Conservation (phyloP, 1,140 invertebrate genomes). For the Thereuonema tuberculata region DNA sequence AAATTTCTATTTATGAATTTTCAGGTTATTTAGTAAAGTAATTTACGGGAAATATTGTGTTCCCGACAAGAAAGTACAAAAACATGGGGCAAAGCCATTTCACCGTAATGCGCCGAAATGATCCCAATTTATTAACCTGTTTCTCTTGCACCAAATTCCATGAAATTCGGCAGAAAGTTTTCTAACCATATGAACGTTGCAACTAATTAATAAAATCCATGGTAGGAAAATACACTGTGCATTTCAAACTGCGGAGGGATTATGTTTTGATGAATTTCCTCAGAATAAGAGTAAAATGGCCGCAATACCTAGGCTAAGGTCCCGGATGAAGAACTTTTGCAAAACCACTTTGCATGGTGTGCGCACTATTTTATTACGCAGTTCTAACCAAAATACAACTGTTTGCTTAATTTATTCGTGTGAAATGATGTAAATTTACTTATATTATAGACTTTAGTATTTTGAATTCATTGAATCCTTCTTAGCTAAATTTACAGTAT, state of each 20-base stretch:
- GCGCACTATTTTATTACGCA: slow-evolving; percentile 6
- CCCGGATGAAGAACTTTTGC: neutral
- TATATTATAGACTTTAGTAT: neutral
- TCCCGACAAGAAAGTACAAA: slow-evolving; percentile 16
- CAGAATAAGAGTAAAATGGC: slow-evolving; percentile 8
- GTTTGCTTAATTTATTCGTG: neutral
- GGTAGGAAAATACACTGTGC: neutral
- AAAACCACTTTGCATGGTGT: neutral
- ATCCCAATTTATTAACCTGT: neutral
- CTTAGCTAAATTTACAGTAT: neutral
- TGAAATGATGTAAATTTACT: neutral
- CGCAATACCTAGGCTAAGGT: neutral
- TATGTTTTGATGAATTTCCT: neutral
- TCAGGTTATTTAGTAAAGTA: slow-evolving; percentile 6
- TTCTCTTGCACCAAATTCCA: neutral
- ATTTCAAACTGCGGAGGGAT: slow-evolving; percentile 3
- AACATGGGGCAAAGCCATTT: slow-evolving; percentile 6
- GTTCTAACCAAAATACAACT: neutral
- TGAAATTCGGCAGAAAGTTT: neutral
- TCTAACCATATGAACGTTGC: neutral
- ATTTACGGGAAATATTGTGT: neutral
- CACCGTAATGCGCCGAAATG: neutral
- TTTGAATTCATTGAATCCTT: neutral
- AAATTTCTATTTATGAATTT: slow-evolving; percentile 1
- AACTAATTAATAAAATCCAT: neutral